Evolutionary conservation across 1,140 invertebrate species (phyloP).

Genomic region (Lerema accius): DNA sequence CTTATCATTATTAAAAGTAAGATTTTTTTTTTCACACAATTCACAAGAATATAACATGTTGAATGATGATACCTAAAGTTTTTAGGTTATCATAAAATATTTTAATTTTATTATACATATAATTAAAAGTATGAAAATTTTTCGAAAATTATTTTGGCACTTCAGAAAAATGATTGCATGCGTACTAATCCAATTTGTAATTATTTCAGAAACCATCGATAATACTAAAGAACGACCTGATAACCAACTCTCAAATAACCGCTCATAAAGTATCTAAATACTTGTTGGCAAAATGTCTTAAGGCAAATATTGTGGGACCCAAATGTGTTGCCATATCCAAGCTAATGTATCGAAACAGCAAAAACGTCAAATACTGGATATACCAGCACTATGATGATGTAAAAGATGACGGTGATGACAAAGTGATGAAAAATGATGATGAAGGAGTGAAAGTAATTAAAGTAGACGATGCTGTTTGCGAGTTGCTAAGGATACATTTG

Average conservation of each 20-base stretch:
- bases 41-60: background rate
- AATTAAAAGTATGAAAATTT: too few relatives aligned
- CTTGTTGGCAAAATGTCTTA: constrained; percentile 57
- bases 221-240: constrained; percentile 53
- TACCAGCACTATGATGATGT: constrained; percentile 59
- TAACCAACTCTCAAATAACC: constrained; percentile 44
- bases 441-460: constrained; percentile 40
- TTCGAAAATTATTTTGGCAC: too few relatives aligned
- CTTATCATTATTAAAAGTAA: constrained; percentile 63
- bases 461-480: constrained; percentile 61
- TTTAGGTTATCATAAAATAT: too few relatives aligned
- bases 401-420: constrained; percentile 38
- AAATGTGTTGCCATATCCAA: constrained; percentile 71
- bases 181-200: too few relatives aligned
- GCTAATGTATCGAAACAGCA: constrained; percentile 54
- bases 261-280: constrained; percentile 59
- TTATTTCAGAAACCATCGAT: constrained; percentile 63
- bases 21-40: constrained; percentile 3
- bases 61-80: too few relatives aligned
- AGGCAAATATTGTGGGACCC: constrained; percentile 63
- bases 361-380: constrained; percentile 60
- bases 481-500: constrained; percentile 57
- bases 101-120: too few relatives aligned
- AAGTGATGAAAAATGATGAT: constrained; percentile 14
- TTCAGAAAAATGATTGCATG: too few relatives aligned